A percentile compares a stretch with the other conserved stretches of the same genome.
phyloP scores from a whole-genome alignment of 2,113 vertebrate genomes.

The Oxyura jamaicensis region DNA sequence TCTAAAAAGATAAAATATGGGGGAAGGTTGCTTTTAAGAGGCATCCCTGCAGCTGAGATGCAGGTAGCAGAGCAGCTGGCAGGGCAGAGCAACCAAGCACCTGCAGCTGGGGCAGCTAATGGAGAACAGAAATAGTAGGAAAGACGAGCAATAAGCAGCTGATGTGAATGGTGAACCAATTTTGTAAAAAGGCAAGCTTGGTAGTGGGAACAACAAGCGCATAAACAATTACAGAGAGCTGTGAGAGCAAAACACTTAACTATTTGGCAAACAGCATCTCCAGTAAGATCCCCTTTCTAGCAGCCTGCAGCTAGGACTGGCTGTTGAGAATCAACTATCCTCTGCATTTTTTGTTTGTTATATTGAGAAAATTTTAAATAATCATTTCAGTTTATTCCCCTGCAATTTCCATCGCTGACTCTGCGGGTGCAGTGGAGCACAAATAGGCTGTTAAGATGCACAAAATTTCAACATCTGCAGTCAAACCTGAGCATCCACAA shows the following conservation, averaged over 20 bases:
- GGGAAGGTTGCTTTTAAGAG: no score
- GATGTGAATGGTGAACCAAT: neutral
- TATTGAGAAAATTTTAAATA: neutral
- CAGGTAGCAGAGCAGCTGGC: neutral
- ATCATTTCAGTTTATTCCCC: neutral
- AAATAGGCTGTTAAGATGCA: neutral
- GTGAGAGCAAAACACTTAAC: neutral
- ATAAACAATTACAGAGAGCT: neutral
- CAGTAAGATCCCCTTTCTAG: neutral
- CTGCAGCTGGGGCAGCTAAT: rapidly evolving
- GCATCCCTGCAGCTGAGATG: neutral
- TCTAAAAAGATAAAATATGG: neutral
- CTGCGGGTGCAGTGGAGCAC: neutral
- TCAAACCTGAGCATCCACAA: neutral
- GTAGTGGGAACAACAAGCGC: neutral
- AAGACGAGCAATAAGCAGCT: neutral
- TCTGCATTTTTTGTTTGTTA: neutral
- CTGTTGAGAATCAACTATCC: neutral
- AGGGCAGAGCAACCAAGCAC: neutral
- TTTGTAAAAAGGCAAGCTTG: neutral
- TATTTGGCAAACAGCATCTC: neutral
- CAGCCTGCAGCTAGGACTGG: neutral
- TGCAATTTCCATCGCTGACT: neutral
- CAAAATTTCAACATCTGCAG: neutral
- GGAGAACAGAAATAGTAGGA: rapidly evolving